These are phyloP conservation scores for Stomatorhinus ivindoensis DNA, from an alignment of 2,113 vertebrate genomes.

Conservation along the genomic window DNA sequence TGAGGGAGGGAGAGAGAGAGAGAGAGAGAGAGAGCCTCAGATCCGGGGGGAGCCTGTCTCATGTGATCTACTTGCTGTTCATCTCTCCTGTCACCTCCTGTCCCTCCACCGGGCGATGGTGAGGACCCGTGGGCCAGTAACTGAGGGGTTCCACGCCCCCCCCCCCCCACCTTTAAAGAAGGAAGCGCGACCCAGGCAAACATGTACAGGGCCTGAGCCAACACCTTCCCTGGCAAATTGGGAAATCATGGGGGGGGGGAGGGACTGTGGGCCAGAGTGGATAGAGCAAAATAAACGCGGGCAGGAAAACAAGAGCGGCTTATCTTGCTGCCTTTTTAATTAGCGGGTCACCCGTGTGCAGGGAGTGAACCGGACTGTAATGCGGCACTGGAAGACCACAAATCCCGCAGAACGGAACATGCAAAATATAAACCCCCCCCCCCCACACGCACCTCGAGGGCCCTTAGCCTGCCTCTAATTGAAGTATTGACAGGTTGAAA, in stretches of 20 bases:
- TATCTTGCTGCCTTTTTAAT: conserved; percentile 12
- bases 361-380: background rate
- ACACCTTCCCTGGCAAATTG: background rate
- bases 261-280: conserved; percentile 17
- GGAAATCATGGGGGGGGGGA: background rate
- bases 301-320: conserved; percentile 12
- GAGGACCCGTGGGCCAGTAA: background rate
- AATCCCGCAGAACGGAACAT: conserved; percentile 41
- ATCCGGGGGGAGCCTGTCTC: background rate
- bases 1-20: conserved; percentile 24
- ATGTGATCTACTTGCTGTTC: conserved; percentile 4
- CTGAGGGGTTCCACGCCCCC: background rate
- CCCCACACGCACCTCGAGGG: conserved; percentile 38
- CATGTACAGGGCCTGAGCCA: background rate
- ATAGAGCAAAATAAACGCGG: conserved; percentile 23
- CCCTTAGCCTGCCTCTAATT: conserved; percentile 57
- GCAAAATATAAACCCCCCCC: conserved; percentile 38
- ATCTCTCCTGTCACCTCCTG: background rate
- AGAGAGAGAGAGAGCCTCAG: conserved; percentile 15
- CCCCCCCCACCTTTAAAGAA: background rate
- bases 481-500: conserved; percentile 66
- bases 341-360: background rate
- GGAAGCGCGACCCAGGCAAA: background rate
- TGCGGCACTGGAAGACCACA: background rate
- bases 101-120: background rate